Conservation (phyloP, 2,797 vertebrate species). For the Astyanax mexicanus region DNA sequence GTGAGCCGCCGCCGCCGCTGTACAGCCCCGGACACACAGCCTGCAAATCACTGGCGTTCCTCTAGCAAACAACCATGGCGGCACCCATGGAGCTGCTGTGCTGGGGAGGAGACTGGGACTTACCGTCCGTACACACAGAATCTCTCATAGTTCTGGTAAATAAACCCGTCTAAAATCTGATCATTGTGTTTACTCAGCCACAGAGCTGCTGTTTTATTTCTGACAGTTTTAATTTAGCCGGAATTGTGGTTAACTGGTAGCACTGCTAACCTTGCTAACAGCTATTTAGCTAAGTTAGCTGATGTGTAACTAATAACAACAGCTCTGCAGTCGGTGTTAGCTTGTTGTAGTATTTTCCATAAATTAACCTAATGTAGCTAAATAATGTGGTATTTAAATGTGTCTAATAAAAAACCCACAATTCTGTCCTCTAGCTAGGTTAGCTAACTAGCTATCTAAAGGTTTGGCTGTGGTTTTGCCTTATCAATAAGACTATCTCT, state of each 20-base stretch:
- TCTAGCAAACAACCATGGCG: conserved; percentile 84
- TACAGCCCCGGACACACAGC: not conserved
- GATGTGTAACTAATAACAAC: not conserved
- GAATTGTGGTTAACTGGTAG: not conserved
- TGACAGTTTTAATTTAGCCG: not conserved
- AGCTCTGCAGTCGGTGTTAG: too few relatives aligned
- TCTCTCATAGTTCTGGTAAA: conserved; percentile 92
- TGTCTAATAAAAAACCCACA: too few relatives aligned
- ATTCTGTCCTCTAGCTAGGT: not conserved
- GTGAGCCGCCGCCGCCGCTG: not conserved
- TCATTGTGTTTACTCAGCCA: not conserved
- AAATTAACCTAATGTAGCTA: too few relatives aligned
- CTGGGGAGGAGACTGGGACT: conserved; percentile 94
- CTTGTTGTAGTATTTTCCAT: too few relatives aligned
- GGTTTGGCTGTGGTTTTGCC: not conserved
- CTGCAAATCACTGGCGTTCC: not conserved
- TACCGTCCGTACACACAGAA: conserved; percentile 93
- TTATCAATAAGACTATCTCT: not conserved
- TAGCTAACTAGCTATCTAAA: not conserved
- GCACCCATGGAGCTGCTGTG: conserved; percentile 92
- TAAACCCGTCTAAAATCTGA: not conserved
- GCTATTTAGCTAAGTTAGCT: too few relatives aligned
- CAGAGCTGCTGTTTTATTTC: not conserved
- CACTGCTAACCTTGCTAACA: too few relatives aligned
- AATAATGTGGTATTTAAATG: too few relatives aligned